Conservation (phyloP, 2,888 invertebrate genomes). For the Ashinkailepas kermadecensis region DNA sequence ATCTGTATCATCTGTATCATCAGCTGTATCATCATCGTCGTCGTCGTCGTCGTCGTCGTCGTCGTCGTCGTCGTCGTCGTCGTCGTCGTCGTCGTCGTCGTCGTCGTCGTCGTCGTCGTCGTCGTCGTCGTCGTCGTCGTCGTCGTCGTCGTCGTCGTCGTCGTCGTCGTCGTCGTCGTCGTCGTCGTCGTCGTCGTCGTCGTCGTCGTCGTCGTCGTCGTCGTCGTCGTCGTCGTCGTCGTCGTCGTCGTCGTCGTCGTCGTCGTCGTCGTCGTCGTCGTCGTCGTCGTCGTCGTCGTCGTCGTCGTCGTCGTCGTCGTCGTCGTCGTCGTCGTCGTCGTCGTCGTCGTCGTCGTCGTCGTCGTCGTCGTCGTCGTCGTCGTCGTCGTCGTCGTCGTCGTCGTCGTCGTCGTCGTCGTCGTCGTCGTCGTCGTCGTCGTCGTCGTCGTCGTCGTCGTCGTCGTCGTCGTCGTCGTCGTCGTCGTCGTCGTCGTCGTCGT, state of each 20-base stretch:
- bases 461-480: background rate
- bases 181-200: constrained; percentile 1
- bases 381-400: too few relatives aligned
- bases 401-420: too few relatives aligned
- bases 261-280: background rate
- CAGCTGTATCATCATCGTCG: too few relatives aligned
- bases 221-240: background rate
- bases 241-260: constrained; percentile 4
- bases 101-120: too few relatives aligned
- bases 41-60: too few relatives aligned
- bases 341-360: background rate
- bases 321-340: background rate
- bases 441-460: background rate
- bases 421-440: background rate
- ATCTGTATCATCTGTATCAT: too few relatives aligned
- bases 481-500: too few relatives aligned
- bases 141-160: background rate
- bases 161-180: background rate
- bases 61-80: too few relatives aligned
- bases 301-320: too few relatives aligned
- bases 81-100: background rate
- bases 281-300: background rate
- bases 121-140: background rate
- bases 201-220: background rate
- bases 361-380: background rate